Evolutionary conservation across 1,140 invertebrate species (phyloP).

Genomic region (Drosophila sp.): DNA sequence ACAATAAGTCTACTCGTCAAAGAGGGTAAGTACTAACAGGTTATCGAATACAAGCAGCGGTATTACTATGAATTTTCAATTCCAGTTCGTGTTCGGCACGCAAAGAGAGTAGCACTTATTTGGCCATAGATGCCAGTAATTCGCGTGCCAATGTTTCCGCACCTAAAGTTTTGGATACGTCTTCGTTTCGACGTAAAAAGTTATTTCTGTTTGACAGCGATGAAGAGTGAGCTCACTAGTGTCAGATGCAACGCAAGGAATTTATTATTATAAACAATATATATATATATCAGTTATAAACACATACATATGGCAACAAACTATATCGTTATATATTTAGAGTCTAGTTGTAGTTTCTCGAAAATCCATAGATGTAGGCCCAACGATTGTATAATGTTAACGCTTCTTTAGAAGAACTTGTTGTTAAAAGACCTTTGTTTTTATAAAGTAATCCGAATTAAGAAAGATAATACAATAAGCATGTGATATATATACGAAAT

Average conservation of each 20-base stretch:
- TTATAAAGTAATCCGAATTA: constrained; percentile 60
- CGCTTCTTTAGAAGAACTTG: constrained; percentile 72
- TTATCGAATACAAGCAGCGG: too few species aligned
- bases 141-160: constrained; percentile 37
- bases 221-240: constrained; percentile 16
- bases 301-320: constrained; percentile 68
- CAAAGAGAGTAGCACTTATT: constrained; percentile 28
- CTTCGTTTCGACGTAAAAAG: constrained; percentile 69
- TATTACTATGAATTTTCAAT: background rate
- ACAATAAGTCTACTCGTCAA: constrained; percentile 36
- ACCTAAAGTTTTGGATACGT: constrained; percentile 66
- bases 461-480: constrained; percentile 65
- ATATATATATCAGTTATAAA: constrained; percentile 53
- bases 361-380: constrained; percentile 56
- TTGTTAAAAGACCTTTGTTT: constrained; percentile 63
- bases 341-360: constrained; percentile 55
- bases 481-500: constrained; percentile 79
- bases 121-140: constrained; percentile 29
- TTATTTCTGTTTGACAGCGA: constrained; percentile 66
- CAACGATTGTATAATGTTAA: constrained; percentile 76
- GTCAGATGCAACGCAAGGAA: constrained; percentile 48
- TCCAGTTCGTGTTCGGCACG: constrained; percentile 40
- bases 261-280: constrained; percentile 49
- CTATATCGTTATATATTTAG: constrained; percentile 71
- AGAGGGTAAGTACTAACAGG: constrained; percentile 21